These are phyloP conservation scores for Macheiramphus alcinus DNA, from an alignment of 2,113 vertebrate genomes.

Conservation along the genomic window DNA sequence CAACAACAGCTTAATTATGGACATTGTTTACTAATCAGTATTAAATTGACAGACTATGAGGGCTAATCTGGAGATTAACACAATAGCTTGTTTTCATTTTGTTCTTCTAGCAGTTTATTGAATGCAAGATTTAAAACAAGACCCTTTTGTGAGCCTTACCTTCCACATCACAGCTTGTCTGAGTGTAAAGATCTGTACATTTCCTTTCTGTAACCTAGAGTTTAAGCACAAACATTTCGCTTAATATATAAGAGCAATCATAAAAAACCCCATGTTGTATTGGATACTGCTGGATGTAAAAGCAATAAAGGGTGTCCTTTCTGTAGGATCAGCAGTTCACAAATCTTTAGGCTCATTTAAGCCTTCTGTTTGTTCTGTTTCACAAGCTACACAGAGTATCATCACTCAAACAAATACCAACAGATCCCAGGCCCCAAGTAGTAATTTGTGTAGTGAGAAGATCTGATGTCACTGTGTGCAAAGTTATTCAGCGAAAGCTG, in stretches of 20 bases:
- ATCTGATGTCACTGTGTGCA: not conserved
- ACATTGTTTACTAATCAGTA: constrained; percentile 82
- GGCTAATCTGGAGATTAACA: constrained; percentile 79
- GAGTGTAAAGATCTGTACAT: not conserved
- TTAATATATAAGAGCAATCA: not conserved
- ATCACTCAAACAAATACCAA: not conserved
- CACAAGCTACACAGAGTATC: not conserved
- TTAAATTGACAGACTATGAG: constrained; percentile 75
- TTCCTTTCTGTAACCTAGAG: not conserved
- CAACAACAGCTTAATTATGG: constrained; percentile 78
- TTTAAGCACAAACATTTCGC: not conserved
- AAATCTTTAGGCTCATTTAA: constrained; percentile 13
- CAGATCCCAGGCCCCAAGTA: not conserved
- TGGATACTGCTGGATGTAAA: not conserved
- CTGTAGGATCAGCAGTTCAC: not conserved
- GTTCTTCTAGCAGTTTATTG: constrained; percentile 69
- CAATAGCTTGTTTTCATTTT: constrained; percentile 76
- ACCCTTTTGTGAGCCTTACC: constrained; percentile 68
- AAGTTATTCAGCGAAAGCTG: not conserved
- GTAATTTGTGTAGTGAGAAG: not conserved
- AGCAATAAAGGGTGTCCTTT: not conserved
- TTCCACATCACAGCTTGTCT: constrained; percentile 41
- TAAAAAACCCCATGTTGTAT: not conserved
- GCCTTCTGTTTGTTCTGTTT: constrained; percentile 28
- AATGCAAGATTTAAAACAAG: constrained; percentile 73